Base-by-base conservation (phyloP, 2,113 vertebrate species). In the Campylorhamphus procurvoides region DNA sequence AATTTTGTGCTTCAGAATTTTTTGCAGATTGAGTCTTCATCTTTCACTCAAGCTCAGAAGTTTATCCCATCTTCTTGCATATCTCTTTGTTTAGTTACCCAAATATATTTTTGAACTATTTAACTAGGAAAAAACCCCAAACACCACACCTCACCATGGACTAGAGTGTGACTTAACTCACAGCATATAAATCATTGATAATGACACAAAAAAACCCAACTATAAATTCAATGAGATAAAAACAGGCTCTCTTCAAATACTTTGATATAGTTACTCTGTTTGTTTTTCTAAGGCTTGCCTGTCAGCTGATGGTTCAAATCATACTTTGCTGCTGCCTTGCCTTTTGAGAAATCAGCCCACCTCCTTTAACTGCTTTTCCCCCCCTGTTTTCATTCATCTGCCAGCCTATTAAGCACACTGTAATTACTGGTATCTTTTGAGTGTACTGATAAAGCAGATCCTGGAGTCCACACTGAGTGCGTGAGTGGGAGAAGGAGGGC, bases 231-330 rank as follows among this genome's bases (percentile, higher is more conserved):
- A 10, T 31, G 28, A 69, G 19, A 64, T 71, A 64, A 69, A 88
- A 53, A 52, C 0, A 6, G 46, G 25, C 18, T 81, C 12, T 69
- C 29, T 52, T 44, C 1, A 0, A 10, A 31, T 20, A 14, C 19
- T 49, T 63, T 7, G 35, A 15, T 67, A 37, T 18, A 55, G 39
- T 75, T 52, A 24, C 7, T 49, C 18, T 16, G 3, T 14, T 60
- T 22, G 16, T 28, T 64, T 82, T 84, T 60, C 42, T 17, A 84
- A 89, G 60, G 35, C 13, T 80, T 67, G 52, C 6, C 39, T 84
- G 22, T 71, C 67, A 75, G 39, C 7, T 78, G 47, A 31, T 46
- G 23, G 23, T 63, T 90, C 47, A 75, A 73, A 50, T 8, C 16
- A 33, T 20, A 33, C 7, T 86, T 79, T 31, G 6, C 25, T 75